These are phyloP conservation scores for Podilymbus podiceps DNA, from an alignment of 2,113 vertebrate genomes.

Conservation along the genomic window DNA sequence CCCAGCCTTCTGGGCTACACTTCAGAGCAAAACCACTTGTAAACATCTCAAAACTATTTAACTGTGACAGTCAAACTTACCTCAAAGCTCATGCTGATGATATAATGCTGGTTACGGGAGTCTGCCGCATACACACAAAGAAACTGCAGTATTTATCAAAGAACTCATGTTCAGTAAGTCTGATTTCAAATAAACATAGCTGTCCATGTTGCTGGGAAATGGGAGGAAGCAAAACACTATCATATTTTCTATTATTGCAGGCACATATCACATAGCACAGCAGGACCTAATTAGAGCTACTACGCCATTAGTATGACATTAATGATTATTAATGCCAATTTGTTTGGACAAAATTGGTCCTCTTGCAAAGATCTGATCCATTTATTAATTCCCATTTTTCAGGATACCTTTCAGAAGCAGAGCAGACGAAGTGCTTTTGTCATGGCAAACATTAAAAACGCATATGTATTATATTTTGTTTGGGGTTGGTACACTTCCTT, in stretches of 20 bases:
- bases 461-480: background rate
- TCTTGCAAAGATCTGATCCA: background rate
- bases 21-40: background rate
- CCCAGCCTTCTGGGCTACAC: background rate
- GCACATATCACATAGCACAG: background rate
- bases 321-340: background rate
- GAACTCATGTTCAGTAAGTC: background rate
- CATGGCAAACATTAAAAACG: background rate
- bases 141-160: background rate
- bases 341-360: background rate
- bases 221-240: background rate
- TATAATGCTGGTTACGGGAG: background rate
- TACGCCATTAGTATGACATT: background rate
- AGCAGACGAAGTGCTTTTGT: background rate
- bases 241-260: background rate
- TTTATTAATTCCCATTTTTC: background rate
- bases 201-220: background rate
- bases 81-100: background rate
- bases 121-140: accelerated
- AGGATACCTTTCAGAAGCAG: background rate
- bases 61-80: background rate
- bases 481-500: background rate
- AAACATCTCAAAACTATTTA: background rate
- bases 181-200: background rate
- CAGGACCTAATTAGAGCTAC: background rate